phyloP scores from a whole-genome alignment of 2,113 vertebrate species.

The Hymenochirus boettgeri region DNA sequence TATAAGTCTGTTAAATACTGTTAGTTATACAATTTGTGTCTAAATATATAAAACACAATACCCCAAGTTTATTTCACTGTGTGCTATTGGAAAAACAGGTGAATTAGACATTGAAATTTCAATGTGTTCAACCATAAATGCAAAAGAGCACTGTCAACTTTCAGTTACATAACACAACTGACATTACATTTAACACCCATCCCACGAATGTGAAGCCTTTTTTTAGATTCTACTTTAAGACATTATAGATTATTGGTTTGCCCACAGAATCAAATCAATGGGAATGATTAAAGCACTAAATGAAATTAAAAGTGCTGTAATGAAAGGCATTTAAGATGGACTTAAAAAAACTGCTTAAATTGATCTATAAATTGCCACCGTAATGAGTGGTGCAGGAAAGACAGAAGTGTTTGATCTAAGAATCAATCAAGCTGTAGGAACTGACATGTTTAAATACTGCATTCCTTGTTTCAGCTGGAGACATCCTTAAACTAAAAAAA shows the following conservation, averaged over 20 bases:
- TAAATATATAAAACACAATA: no score
- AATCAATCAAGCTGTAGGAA: neutral
- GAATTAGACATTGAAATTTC: no score
- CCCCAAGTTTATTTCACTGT: no score
- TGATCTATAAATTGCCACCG: slow-evolving; percentile 2
- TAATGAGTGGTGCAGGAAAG: neutral
- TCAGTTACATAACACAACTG: no score
- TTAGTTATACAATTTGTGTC: no score
- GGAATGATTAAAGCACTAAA: neutral
- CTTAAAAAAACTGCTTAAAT: neutral
- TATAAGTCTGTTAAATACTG: no score
- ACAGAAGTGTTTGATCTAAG: neutral
- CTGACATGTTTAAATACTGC: neutral
- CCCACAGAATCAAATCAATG: neutral
- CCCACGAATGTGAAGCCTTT: no score
- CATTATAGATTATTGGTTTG: neutral
- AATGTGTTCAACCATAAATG: no score
- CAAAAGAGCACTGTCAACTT: no score
- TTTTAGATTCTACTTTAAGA: neutral
- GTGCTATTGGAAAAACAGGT: no score
- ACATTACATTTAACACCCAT: no score
- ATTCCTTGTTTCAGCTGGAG: neutral
- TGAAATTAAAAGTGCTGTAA: neutral
- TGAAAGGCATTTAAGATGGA: neutral
- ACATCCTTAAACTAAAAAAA: neutral